These are phyloP conservation scores for Podocnemis expansa DNA, from an alignment of 2,113 vertebrate species.

Conservation along the genomic window DNA sequence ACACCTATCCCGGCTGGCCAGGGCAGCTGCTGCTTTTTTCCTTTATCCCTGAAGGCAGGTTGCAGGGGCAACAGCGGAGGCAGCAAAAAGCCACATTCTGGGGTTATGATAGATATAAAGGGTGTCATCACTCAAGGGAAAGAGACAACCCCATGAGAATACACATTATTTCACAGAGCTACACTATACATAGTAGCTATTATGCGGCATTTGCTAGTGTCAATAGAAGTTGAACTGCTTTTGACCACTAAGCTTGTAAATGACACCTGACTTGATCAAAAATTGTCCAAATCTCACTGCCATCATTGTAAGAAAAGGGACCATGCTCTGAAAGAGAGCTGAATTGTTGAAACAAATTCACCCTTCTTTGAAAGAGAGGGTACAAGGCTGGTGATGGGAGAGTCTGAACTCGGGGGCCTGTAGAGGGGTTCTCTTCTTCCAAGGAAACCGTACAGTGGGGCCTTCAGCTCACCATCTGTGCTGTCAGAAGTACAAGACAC, in stretches of 20 bases:
- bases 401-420: background rate
- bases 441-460: background rate
- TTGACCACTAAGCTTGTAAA: background rate
- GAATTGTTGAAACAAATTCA: background rate
- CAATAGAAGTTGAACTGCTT: background rate
- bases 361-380: background rate
- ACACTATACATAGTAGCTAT: background rate
- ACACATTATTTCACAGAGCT: background rate
- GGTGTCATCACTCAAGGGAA: background rate
- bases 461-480: background rate
- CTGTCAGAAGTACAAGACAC: background rate
- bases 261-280: background rate
- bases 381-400: background rate
- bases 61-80: background rate
- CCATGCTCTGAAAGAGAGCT: background rate
- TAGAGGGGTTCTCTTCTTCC: background rate
- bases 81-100: background rate
- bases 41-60: background rate
- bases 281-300: background rate
- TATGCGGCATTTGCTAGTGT: background rate
- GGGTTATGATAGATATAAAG: background rate
- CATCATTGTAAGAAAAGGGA: background rate
- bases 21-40: background rate
- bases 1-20: too few species aligned
- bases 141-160: background rate